Conservation (phyloP, 92 coral and sea anemone species). For the Muricea muricata region DNA sequence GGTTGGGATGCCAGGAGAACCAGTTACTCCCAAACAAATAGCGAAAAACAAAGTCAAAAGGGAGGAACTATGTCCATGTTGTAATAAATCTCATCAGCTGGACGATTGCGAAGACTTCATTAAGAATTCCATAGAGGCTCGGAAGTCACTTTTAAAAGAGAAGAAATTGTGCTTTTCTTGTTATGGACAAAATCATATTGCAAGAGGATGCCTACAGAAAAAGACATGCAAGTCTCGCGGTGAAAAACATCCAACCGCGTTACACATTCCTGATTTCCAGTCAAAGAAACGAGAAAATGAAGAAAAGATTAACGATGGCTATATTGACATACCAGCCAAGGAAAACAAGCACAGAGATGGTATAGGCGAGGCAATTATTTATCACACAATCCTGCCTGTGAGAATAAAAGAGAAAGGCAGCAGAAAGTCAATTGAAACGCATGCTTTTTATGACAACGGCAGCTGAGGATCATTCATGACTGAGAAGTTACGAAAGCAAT, state of each 20-base stretch:
- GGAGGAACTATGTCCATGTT: slow-evolving; percentile 52
- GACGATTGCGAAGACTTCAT: slow-evolving; percentile 60
- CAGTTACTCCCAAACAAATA: too few species aligned
- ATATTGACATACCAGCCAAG: neutral
- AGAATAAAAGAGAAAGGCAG: slow-evolving; percentile 43
- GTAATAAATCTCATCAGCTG: slow-evolving; percentile 52
- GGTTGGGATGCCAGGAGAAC: slow-evolving; percentile 20
- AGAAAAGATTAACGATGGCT: neutral
- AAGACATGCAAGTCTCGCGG: slow-evolving; percentile 51
- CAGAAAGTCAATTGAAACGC: slow-evolving; percentile 35
- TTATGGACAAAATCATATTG: slow-evolving; percentile 58
- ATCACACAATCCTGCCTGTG: slow-evolving; percentile 72
- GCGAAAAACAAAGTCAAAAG: too few species aligned
- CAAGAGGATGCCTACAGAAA: slow-evolving; percentile 55
- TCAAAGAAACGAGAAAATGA: neutral
- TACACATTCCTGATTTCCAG: slow-evolving; percentile 49
- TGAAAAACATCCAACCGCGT: slow-evolving; percentile 59
- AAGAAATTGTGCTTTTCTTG: slow-evolving; percentile 57
- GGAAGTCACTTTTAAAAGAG: slow-evolving; percentile 50
- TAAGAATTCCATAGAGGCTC: slow-evolving; percentile 48
- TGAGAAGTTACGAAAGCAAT: slow-evolving; percentile 41
- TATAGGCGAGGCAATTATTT: slow-evolving; percentile 2
- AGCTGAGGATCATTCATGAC: slow-evolving; percentile 67
- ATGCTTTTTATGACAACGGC: slow-evolving; percentile 76
- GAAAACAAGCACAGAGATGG: too few species aligned